These are phyloP conservation scores for Limanda limanda DNA, from an alignment of 2,113 vertebrate genomes.

Conservation along the genomic window DNA sequence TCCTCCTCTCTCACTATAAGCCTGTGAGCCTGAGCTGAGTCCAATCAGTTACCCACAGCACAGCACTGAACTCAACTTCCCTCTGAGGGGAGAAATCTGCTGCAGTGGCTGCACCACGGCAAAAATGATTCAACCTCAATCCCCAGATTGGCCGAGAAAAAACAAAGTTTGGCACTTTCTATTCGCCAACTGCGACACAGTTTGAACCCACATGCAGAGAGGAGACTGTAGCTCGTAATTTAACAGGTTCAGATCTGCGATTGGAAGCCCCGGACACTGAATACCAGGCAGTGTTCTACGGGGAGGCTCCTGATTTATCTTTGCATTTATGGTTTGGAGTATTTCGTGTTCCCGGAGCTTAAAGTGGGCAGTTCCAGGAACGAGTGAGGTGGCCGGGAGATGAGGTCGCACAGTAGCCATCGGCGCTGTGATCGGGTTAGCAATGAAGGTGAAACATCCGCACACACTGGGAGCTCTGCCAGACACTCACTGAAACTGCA, in stretches of 20 bases:
- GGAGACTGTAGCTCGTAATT: background rate
- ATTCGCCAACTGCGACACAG: too few species aligned
- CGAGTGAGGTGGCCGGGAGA: conserved; percentile 18
- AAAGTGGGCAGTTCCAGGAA: conserved; percentile 55
- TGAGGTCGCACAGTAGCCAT: conserved; percentile 52
- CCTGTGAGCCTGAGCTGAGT: conserved; percentile 37
- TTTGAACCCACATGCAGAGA: background rate
- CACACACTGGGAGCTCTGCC: conserved; percentile 30
- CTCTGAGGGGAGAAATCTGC: conserved; percentile 10
- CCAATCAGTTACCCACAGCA: conserved; percentile 25
- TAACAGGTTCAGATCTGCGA: conserved; percentile 13
- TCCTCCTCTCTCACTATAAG: conserved; percentile 39
- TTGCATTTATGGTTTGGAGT: conserved; percentile 24
- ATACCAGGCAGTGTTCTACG: background rate
- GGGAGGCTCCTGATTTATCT: conserved; percentile 30
- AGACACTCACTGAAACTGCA: conserved; percentile 24
- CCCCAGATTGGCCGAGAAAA: background rate
- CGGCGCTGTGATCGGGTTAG: conserved; percentile 49
- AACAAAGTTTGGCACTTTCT: too few species aligned
- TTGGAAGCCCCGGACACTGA: background rate
- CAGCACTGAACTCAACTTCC: background rate
- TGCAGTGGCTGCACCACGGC: conserved; percentile 1
- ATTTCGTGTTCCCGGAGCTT: conserved; percentile 36
- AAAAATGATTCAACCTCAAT: background rate
- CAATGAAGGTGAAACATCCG: conserved; percentile 64